These are phyloP conservation scores for Sebastes steindachneri DNA, from an alignment of 2,797 vertebrate species.

Conservation along the genomic window DNA sequence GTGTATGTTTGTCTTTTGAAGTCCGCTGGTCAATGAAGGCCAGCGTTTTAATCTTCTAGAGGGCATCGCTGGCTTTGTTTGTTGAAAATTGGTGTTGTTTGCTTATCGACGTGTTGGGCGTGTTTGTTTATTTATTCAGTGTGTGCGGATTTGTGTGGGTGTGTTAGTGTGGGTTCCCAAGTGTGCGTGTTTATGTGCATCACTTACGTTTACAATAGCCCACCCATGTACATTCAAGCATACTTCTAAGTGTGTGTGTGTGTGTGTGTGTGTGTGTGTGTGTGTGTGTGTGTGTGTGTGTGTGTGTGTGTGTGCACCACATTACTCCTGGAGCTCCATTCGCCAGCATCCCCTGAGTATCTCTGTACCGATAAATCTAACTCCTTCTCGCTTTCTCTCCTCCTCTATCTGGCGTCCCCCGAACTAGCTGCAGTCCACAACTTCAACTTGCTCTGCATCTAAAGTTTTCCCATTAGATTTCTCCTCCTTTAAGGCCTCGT, in stretches of 20 bases:
- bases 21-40: slow-evolving; percentile 9
- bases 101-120: slow-evolving; percentile 2
- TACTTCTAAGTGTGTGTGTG: background rate
- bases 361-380: slow-evolving; percentile 39
- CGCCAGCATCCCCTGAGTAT: slow-evolving; percentile 30
- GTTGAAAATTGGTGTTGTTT: slow-evolving; percentile 20
- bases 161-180: background rate
- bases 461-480: slow-evolving; percentile 25
- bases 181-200: background rate
- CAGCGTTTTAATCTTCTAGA: slow-evolving; percentile 30
- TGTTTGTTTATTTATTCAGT: slow-evolving; percentile 24
- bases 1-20: background rate
- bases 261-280: background rate
- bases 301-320: background rate
- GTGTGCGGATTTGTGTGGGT: background rate
- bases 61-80: slow-evolving; percentile 25
- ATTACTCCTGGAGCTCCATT: slow-evolving; percentile 41
- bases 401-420: slow-evolving; percentile 10
- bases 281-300: background rate
- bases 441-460: slow-evolving; percentile 2
- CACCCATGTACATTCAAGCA: background rate
- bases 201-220: background rate
- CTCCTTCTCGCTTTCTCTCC: background rate
- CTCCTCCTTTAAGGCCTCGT: background rate
- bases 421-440: slow-evolving; percentile 20